Conservation (phyloP, 2,113 vertebrate species). For the Rattus rattus region DNA sequence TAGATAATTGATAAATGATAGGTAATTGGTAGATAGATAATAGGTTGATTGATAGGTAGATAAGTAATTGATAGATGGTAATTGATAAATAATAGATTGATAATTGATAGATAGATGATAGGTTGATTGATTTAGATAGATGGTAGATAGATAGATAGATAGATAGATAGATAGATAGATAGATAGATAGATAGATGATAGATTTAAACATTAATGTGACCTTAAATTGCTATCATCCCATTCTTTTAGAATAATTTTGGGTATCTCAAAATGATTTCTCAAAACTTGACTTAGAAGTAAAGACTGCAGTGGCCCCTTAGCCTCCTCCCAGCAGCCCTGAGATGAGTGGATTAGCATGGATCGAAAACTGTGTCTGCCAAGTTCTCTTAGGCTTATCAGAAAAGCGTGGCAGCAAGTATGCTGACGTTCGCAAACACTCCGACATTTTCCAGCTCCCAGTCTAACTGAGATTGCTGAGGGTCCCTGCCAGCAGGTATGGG, state of each 20-base stretch:
- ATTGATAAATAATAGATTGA: not conserved
- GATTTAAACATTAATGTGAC: not conserved
- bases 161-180: not conserved
- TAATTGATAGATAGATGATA: not conserved
- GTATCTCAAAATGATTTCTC: not conserved
- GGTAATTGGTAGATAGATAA: not conserved
- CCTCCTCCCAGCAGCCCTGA: not conserved
- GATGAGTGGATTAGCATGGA: not conserved
- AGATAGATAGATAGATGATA: not conserved
- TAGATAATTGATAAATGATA: not conserved
- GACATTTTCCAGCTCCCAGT: slow-evolving; percentile 11
- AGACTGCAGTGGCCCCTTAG: not conserved
- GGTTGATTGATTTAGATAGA: not conserved
- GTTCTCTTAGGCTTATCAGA: not conserved
- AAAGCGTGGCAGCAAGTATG: not conserved
- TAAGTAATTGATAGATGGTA: not conserved
- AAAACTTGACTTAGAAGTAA: not conserved
- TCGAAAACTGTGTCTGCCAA: not conserved
- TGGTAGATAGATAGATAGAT: not conserved
- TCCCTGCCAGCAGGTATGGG: not conserved
- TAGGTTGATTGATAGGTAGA: not conserved
- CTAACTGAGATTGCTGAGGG: not conserved
- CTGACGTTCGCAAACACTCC: not conserved
- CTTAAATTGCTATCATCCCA: not conserved
- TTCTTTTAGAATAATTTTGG: not conserved